A percentile compares a stretch with the other conserved stretches of the same genome.
Conservation (phyloP, 2,113 vertebrate genomes). For the Protobothrops mucrosquamatus region DNA sequence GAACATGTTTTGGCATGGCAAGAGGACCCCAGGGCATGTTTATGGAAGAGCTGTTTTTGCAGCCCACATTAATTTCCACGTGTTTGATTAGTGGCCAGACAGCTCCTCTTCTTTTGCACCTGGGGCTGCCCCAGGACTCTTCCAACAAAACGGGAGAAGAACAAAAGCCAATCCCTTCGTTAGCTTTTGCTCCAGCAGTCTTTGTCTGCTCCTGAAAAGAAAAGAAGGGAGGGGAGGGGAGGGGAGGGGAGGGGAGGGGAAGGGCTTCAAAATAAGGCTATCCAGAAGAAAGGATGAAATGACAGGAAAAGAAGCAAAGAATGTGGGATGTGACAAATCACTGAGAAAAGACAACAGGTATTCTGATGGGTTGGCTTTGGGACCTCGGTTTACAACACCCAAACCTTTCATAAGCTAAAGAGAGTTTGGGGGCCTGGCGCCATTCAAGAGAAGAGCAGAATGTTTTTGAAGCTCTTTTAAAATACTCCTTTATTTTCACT, state of each 20-base stretch:
- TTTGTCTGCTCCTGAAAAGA: slow-evolving; percentile 55
- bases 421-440: background rate
- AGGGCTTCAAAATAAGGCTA: slow-evolving; percentile 53
- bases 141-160: slow-evolving; percentile 48
- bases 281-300: slow-evolving; percentile 51
- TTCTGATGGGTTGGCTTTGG: slow-evolving; percentile 22
- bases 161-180: slow-evolving; percentile 52
- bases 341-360: slow-evolving; percentile 44
- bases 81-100: slow-evolving; percentile 35
- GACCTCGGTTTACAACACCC: slow-evolving; percentile 33
- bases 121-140: slow-evolving; percentile 54
- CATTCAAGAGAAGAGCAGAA: slow-evolving; percentile 30
- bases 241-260: slow-evolving; percentile 34
- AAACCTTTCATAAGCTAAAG: slow-evolving; percentile 44
- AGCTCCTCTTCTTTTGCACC: slow-evolving; percentile 48
- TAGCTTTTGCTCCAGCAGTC: slow-evolving; percentile 26
- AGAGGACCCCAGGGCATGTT: slow-evolving; percentile 15
- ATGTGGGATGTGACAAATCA: slow-evolving; percentile 36
- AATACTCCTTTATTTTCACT: slow-evolving; percentile 18
- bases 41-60: slow-evolving; percentile 8
- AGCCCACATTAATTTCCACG: background rate
- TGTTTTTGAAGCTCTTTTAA: slow-evolving; percentile 11
- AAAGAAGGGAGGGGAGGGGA: slow-evolving; percentile 9
- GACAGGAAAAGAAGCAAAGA: slow-evolving; percentile 51
- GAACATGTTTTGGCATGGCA: background rate